These are phyloP conservation scores for Pluvianellus socialis DNA, from an alignment of 2,113 vertebrate genomes.

Conservation along the genomic window DNA sequence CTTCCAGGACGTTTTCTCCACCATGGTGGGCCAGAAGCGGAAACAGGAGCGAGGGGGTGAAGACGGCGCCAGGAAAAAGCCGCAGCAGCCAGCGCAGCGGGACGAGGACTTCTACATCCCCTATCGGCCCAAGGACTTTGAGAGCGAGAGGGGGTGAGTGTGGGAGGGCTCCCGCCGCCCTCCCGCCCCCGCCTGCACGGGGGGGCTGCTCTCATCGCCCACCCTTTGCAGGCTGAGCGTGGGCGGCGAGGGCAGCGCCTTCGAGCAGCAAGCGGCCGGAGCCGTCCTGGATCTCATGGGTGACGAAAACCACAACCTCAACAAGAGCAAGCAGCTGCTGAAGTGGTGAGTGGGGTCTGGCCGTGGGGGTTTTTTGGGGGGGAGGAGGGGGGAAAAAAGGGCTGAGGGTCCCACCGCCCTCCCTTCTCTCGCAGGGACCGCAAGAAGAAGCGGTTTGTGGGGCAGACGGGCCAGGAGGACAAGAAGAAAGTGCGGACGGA, in stretches of 20 bases:
- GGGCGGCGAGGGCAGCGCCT: conserved; percentile 71
- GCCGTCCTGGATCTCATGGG: conserved; percentile 91
- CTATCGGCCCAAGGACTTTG: conserved; percentile 91
- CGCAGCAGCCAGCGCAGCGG: conserved; percentile 35
- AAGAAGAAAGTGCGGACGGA: conserved; percentile 89
- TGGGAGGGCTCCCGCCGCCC: rapidly evolving
- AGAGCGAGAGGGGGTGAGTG: conserved; percentile 90
- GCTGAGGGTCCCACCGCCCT: rapidly evolving
- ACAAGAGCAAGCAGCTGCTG: conserved; percentile 80
- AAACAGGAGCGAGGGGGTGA: conserved; percentile 1
- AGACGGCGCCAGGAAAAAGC: conserved; percentile 47
- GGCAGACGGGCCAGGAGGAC: conserved; percentile 83
- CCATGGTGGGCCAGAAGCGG: conserved; percentile 79
- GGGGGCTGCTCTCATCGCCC: neutral
- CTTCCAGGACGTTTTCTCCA: conserved; percentile 82
- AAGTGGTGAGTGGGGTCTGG: conserved; percentile 78
- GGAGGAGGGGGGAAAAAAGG: no score
- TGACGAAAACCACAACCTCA: conserved; percentile 78
- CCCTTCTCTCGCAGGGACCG: conserved; percentile 81
- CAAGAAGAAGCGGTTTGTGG: conserved; percentile 93
- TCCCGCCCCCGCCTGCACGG: rapidly evolving
- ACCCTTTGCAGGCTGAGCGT: conserved; percentile 80
- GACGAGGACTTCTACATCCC: conserved; percentile 89
- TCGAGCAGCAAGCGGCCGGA: conserved; percentile 88
- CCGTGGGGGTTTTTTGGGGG: rapidly evolving